Evolutionary conservation across 2,888 invertebrate species (phyloP), one percentile per base, ranked within the genome.

Genomic region (Phortica magna): DNA sequence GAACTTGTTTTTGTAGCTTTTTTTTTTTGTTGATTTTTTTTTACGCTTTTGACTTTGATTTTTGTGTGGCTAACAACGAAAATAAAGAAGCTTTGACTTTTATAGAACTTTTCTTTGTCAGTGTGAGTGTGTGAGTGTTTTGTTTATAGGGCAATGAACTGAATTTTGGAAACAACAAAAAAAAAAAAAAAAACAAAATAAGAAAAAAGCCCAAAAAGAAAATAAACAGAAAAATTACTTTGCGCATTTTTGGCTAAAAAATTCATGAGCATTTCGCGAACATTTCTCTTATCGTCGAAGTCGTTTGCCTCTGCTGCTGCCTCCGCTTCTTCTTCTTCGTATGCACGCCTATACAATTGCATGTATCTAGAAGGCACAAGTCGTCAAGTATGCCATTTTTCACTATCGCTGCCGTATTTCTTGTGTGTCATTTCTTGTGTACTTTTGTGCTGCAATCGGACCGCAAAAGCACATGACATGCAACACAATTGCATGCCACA

Each of bases 111-210:
- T 61, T 61, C 41, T 68, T 42, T 43, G 14, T 17, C 43, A 41
- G 19, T 55, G 17, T 39, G 48, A 17, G 41, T 71, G 39, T 73
- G 39, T 59, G 42, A 0, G 48, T 70, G 48, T 67, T 68, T 55
- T 67, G 59, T 80, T 78, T 81, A 73, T 84, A 76, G 86, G 87
- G 88, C 89, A 84, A 87, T 88, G 86, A 86, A 85, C 85, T 71
- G 83, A 77, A 67, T 67, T 55, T 80, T 77, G 78, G n/a, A n/a
- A n/a, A n/a, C n/a, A n/a, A n/a, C n/a, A n/a, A n/a, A n/a, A n/a
- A n/a, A n/a, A n/a, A n/a, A n/a, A 31, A 31, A 31, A 31, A 31
- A 31, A 31, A 31, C 1, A 31, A 31, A 2, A 31, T 31, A 31
- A 31, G 3, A 31, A 31, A 31, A 31, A 31, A 31, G 31, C n/a